phyloP scores from a whole-genome alignment of 2,888 invertebrate species.

The Cosmia trapezina region DNA sequence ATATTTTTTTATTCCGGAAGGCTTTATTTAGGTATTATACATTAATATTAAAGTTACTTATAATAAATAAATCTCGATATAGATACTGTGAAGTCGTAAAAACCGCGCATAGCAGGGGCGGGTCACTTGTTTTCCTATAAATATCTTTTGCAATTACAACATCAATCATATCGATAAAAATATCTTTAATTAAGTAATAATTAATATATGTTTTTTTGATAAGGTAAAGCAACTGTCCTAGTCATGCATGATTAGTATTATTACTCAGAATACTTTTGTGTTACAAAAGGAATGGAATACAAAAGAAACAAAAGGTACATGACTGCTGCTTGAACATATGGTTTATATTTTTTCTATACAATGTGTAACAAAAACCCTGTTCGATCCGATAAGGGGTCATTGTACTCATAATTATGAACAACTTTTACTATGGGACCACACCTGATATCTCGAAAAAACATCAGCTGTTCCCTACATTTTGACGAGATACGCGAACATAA shows the following conservation, averaged over 20 bases:
- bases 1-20: not conserved
- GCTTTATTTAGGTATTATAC: not conserved
- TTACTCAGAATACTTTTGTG: not conserved
- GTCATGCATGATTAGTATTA: not conserved
- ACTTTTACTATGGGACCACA: no score
- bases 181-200: not conserved
- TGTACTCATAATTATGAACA: no score
- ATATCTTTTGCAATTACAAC: not conserved
- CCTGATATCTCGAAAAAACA: no score
- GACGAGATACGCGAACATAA: no score
- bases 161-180: constrained; percentile 6
- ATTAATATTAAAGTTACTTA: not conserved
- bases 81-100: not conserved
- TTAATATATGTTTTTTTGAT: not conserved
- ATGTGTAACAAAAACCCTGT: no score
- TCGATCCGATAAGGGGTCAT: no score
- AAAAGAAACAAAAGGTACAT: no score
- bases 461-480: no score
- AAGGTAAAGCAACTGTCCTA: not conserved
- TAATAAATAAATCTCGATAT: no score
- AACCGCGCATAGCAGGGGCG: not conserved
- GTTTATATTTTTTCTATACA: no score
- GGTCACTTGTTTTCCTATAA: not conserved
- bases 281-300: no score
- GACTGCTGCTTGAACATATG: no score